Evolutionary conservation across 2,113 vertebrate species (phyloP).

Genomic region (Phalacrocorax aristotelis): DNA sequence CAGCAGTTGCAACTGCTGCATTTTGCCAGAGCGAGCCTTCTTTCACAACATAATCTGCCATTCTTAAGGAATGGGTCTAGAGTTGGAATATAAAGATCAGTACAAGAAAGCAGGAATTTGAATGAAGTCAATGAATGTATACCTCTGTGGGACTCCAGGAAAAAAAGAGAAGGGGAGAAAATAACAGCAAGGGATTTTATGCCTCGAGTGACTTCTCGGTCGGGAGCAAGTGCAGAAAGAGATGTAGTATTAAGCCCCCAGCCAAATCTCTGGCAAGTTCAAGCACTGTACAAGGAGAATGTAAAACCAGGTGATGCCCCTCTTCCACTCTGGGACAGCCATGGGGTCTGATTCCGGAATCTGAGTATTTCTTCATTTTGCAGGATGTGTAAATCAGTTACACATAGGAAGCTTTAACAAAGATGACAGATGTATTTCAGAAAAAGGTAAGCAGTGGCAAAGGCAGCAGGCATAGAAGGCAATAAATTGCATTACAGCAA

Average conservation of each 20-base stretch:
- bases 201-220: neutral
- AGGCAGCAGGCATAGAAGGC: neutral
- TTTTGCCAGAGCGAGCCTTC: neutral
- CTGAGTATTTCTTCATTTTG: neutral
- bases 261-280: rapidly evolving
- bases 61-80: neutral
- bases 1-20: neutral
- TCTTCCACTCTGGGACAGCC: neutral
- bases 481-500: neutral
- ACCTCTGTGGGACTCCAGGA: neutral
- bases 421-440: neutral
- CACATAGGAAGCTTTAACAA: neutral
- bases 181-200: neutral
- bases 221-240: neutral
- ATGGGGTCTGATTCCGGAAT: neutral
- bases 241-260: neutral
- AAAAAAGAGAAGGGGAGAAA: neutral
- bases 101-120: neutral
- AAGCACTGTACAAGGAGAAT: neutral
- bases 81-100: neutral
- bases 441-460: neutral
- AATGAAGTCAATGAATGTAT: neutral
- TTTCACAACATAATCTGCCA: neutral
- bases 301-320: neutral
- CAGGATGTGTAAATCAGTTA: neutral